Percentiles rank a stretch among this genome's conserved stretches.
These are phyloP conservation scores for Harpegnathos saltator DNA, from an alignment of 1,140 invertebrate genomes.

Conservation along the genomic window DNA sequence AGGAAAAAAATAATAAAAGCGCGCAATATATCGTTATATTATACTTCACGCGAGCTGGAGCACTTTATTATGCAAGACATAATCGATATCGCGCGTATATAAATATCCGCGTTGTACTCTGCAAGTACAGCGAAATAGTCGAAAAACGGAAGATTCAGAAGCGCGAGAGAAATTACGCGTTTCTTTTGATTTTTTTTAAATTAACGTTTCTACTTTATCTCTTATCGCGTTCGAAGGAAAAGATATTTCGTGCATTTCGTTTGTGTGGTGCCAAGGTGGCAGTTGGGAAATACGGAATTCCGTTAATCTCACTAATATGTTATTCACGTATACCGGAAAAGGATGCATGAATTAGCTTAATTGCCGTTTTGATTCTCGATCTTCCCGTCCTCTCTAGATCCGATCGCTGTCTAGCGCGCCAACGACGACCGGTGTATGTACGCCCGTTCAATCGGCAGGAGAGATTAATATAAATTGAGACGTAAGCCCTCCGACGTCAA, in stretches of 20 bases:
- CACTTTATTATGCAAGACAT: constrained; percentile 38
- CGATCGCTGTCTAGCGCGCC: too few species aligned
- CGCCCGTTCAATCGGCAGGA: not conserved
- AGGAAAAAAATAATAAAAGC: constrained; percentile 1
- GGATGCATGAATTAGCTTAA: not conserved
- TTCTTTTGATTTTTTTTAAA: too few species aligned
- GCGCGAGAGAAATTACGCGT: constrained; percentile 20
- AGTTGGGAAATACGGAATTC: not conserved
- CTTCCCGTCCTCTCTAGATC: not conserved
- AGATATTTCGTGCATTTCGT: not conserved
- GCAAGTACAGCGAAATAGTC: constrained; percentile 28
- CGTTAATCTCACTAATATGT: not conserved
- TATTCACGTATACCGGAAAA: not conserved
- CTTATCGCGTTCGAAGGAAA: not conserved
- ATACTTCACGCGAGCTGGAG: not conserved
- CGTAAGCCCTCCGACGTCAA: constrained; percentile 52
- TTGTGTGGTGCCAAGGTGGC: not conserved
- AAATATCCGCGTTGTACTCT: constrained; percentile 33
- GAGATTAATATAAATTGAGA: constrained; percentile 65
- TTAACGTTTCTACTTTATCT: too few species aligned
- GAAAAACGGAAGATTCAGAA: constrained; percentile 24
- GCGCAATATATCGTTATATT: too few species aligned
- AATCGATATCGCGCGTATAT: constrained; percentile 54
- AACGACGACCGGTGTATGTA: constrained; percentile 2
- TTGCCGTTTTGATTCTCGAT: not conserved